Evolutionary conservation across 2,113 vertebrate genomes (phyloP), one percentile per base, ranked within the genome.

Genomic region (Helogale parvula): DNA sequence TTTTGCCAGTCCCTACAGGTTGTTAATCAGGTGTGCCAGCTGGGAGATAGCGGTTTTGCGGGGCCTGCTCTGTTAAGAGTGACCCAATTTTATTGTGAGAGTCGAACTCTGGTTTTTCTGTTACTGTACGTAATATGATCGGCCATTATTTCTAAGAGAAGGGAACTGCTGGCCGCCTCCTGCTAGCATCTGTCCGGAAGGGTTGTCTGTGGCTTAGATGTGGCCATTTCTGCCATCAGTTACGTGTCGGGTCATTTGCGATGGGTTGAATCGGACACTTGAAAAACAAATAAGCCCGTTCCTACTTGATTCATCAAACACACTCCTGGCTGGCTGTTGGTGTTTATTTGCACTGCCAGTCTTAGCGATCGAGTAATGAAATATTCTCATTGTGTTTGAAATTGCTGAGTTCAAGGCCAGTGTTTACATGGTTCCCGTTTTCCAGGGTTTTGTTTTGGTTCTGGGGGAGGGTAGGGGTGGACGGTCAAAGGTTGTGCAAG

Each of bases 71-170:
- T 13, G 14, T 80, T 65, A 80, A 63, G 15, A 19, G 60, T 92
- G 90, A 79, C 9, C 41, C 3, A 27, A 60, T 97, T 96, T 96
- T 96, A 88, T 79, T 74, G 33, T 52, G 19, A 90, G n/a, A 85
- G 35, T 79, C 13, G n/a, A 84, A 97, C 52, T 77, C 69, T 74
- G 82, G 57, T 29, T 97, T 95, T 93, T 84, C 72, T 68, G 76
- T 95, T 95, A n/a, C 66, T 93, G 68, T 19, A 52, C 29, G 41
- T 88, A 94, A 54, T 25, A 16, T 33, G 94, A 33, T 14, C 88
- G 86, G 81, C 96, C 85, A 25, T 96, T 94, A 97, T 90, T 92
- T 9, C 92, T 94, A 13, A 93, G 80, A 47, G 88, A 97, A 8
- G 66, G 66, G 90, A 96, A 69, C 60, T 54, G 45, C 31, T 1